Percentiles rank a stretch among this genome's conserved stretches.
These are phyloP conservation scores for Epinotia brunnichana DNA, from an alignment of 2,888 invertebrate species.

Conservation along the genomic window DNA sequence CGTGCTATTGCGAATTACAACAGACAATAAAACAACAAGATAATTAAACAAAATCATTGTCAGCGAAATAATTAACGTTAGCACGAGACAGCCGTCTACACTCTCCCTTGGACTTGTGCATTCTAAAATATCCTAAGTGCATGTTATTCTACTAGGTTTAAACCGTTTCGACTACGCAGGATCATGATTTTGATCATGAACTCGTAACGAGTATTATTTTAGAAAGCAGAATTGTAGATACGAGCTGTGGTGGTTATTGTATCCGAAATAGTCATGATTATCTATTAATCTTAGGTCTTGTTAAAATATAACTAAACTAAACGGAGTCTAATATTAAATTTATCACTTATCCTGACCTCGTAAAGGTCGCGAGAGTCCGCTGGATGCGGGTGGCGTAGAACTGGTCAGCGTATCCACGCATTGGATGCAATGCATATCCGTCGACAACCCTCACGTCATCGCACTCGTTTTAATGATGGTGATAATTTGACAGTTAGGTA, in stretches of 20 bases:
- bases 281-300: no score
- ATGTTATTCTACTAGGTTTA: not conserved
- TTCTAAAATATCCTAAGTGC: not conserved
- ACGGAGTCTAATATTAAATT: no score
- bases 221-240: slow-evolving; percentile 11
- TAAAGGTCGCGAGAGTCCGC: no score
- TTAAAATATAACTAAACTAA: no score
- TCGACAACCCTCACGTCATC: no score
- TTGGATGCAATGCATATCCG: no score
- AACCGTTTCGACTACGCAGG: not conserved
- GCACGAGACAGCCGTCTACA: not conserved
- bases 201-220: slow-evolving; percentile 10
- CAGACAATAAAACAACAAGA: slow-evolving; percentile 5
- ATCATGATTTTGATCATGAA: slow-evolving; percentile 9
- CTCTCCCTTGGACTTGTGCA: not conserved
- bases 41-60: slow-evolving; percentile 17
- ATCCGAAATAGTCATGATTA: no score
- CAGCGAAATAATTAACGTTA: slow-evolving; percentile 1
- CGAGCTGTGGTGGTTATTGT: not conserved
- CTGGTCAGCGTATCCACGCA: no score
- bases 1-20: not conserved
- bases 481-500: no score
- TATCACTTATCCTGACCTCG: no score
- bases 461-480: no score
- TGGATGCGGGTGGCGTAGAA: no score